Evolutionary conservation across 2,797 vertebrate genomes (phyloP).

Genomic region (Euthynnus affinis): DNA sequence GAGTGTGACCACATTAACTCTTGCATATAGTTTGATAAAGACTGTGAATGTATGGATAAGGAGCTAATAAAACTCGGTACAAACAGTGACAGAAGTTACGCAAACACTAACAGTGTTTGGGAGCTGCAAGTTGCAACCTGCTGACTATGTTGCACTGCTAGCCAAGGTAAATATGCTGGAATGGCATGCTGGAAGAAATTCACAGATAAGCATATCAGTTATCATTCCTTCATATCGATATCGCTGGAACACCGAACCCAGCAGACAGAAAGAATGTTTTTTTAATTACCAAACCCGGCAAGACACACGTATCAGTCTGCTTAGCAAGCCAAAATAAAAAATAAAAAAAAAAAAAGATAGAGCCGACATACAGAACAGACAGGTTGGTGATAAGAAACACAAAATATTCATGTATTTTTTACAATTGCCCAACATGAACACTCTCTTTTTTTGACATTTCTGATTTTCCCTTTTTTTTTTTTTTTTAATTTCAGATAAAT

Average conservation of each 20-base stretch:
- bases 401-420: background rate
- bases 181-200: conserved; percentile 26
- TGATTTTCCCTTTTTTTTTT: too few relatives aligned
- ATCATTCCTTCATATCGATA: conserved; percentile 47
- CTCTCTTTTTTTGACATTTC: background rate
- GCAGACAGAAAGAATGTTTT: conserved; percentile 11
- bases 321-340: conserved; percentile 7
- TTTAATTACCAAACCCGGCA: conserved; percentile 34
- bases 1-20: background rate
- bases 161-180: conserved; percentile 45
- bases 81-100: conserved; percentile 38
- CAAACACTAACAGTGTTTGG: conserved; percentile 32
- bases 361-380: background rate
- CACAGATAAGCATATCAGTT: conserved; percentile 54
- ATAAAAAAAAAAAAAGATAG: too few relatives aligned
- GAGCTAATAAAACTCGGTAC: too few relatives aligned
- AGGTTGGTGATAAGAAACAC: background rate
- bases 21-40: background rate
- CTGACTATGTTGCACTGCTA: conserved; percentile 1
- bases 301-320: conserved; percentile 14
- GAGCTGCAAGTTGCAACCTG: conserved; percentile 57
- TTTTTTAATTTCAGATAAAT: background rate
- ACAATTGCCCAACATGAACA: background rate
- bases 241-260: background rate
- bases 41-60: too few relatives aligned